These are phyloP conservation scores for Wasmannia auropunctata DNA, from an alignment of 1,140 invertebrate genomes.

Conservation along the genomic window DNA sequence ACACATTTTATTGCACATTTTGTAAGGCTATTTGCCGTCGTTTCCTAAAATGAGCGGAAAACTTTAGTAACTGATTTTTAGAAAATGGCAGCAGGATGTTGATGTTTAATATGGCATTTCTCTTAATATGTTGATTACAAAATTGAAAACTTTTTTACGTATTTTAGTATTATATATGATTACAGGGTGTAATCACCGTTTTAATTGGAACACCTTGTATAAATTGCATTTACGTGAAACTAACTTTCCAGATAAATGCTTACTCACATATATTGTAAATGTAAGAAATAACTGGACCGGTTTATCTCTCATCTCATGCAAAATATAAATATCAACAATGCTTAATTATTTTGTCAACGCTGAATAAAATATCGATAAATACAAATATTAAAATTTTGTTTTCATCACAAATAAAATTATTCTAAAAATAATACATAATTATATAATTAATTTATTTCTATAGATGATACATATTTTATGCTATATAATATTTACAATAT, in stretches of 20 bases:
- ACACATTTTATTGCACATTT: background rate
- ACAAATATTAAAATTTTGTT: background rate
- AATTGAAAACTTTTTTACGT: no score
- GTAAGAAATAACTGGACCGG: conserved; percentile 23
- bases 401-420: background rate
- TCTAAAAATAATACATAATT: conserved; percentile 1
- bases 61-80: conserved; percentile 2
- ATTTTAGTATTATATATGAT: background rate
- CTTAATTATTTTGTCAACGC: no score
- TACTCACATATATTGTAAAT: background rate
- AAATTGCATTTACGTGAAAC: conserved; percentile 33
- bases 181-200: conserved; percentile 5
- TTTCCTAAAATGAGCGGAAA: background rate
- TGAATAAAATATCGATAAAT: background rate
- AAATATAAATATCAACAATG: background rate
- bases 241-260: conserved; percentile 21
- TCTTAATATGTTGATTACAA: background rate
- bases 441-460: conserved; percentile 32
- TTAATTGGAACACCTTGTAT: background rate
- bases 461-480: background rate
- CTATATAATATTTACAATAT: conserved; percentile 53
- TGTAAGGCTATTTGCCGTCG: background rate
- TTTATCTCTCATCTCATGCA: background rate
- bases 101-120: background rate
- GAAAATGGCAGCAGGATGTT: background rate